Percentiles rank a stretch among this genome's conserved stretches.
These are phyloP conservation scores for Morpho deidamia DNA, from an alignment of 2,888 invertebrate genomes.

Conservation along the genomic window DNA sequence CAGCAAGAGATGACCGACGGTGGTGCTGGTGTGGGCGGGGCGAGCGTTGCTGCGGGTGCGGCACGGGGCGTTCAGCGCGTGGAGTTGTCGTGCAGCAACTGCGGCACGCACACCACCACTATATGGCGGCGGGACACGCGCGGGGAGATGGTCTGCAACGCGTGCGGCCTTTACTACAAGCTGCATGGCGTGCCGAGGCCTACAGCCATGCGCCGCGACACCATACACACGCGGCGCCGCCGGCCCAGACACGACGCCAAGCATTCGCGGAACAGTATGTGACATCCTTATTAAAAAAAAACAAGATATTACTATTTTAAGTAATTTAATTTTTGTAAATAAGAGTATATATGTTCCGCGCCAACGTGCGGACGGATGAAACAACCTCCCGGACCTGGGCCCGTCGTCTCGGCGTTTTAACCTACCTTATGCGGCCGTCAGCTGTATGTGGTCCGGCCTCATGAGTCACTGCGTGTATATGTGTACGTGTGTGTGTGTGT, in stretches of 20 bases:
- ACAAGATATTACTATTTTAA: too few species aligned
- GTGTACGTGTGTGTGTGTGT: too few species aligned
- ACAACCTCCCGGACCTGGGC: too few species aligned
- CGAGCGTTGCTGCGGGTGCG: slow-evolving; percentile 22
- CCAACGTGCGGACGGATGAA: too few species aligned
- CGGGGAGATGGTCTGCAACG: slow-evolving; percentile 99
- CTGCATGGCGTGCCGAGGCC: slow-evolving; percentile 96
- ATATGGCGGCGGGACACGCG: slow-evolving; percentile 97
- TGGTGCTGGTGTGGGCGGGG: slow-evolving; percentile 27
- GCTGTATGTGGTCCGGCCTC: too few species aligned
- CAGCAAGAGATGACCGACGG: slow-evolving; percentile 17
- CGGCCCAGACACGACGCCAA: slow-evolving; percentile 86
- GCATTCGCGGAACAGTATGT: slow-evolving; percentile 71
- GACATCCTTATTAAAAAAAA: background rate
- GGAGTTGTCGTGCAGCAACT: slow-evolving; percentile 96
- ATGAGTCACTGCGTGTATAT: too few species aligned
- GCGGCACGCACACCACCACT: slow-evolving; percentile 97
- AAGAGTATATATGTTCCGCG: too few species aligned
- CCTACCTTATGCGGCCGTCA: too few species aligned
- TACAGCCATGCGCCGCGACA: slow-evolving; percentile 96
- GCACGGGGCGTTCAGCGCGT: slow-evolving; percentile 72
- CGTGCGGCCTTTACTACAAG: slow-evolving; percentile 98
- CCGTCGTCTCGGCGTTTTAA: too few species aligned
- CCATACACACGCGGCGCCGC: slow-evolving; percentile 95
- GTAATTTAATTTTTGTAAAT: too few species aligned